Percentiles rank a stretch among this genome's conserved stretches.
These are phyloP conservation scores for Ridgeia piscesae DNA, from an alignment of 1,140 invertebrate genomes.

Conservation along the genomic window DNA sequence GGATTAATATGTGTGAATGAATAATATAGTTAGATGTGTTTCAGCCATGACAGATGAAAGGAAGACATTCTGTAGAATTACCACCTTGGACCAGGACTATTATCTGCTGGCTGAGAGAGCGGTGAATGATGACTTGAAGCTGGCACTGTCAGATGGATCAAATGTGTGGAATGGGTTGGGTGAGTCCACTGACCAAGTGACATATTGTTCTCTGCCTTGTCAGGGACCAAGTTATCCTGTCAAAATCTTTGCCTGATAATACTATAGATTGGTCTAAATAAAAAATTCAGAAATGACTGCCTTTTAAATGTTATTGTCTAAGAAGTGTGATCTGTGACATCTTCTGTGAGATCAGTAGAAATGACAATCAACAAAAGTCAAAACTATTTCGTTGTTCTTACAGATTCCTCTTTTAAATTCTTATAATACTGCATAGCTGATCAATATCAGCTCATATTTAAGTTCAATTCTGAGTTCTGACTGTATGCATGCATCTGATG, in stretches of 20 bases:
- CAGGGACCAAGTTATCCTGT: neutral
- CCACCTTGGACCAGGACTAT: neutral
- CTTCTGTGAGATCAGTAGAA: neutral
- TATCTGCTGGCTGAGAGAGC: neutral
- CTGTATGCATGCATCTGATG: no score
- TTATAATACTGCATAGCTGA: no score
- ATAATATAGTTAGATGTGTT: neutral
- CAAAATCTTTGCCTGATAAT: no score
- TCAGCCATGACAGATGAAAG: neutral
- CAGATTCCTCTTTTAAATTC: no score
- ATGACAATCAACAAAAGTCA: neutral
- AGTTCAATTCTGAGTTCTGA: no score
- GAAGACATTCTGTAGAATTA: neutral
- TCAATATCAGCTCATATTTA: no score
- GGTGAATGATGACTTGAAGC: conserved; percentile 30
- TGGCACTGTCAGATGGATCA: conserved; percentile 36
- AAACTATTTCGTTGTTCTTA: no score
- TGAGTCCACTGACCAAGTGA: conserved; percentile 21
- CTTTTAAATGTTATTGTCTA: neutral
- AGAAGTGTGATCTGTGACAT: neutral
- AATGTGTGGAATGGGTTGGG: conserved; percentile 36
- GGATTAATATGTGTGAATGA: no score
- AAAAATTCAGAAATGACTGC: neutral
- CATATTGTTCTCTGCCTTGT: neutral
- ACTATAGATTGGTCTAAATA: no score